A percentile compares a stretch with the other conserved stretches of the same genome.
Conservation (phyloP, 2,888 invertebrate genomes). For the Melitaea athalia region DNA sequence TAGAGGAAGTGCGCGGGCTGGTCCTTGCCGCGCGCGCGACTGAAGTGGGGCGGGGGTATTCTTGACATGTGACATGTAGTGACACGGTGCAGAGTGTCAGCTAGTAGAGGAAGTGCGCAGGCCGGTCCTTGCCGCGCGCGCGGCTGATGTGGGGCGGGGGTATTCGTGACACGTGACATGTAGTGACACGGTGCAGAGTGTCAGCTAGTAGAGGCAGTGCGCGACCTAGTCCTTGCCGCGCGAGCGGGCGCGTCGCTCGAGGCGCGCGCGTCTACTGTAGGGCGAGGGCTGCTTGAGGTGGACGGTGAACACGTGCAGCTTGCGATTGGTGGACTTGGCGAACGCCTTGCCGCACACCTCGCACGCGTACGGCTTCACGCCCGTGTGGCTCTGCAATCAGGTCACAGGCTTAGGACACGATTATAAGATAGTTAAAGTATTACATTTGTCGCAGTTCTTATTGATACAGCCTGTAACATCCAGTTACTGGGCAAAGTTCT, state of each 20-base stretch:
- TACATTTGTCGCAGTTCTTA: too few relatives aligned
- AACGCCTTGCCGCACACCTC: constrained; percentile 68
- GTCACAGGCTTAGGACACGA: background rate
- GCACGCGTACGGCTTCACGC: constrained; percentile 67
- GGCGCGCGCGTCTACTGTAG: constrained; percentile 52
- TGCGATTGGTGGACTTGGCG: constrained; percentile 64
- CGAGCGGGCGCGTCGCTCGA: constrained; percentile 42
- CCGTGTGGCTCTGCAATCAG: constrained; percentile 55
- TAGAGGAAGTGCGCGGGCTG: background rate
- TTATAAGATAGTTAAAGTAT: too few relatives aligned
- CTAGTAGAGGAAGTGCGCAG: background rate
- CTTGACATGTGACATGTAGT: too few relatives aligned
- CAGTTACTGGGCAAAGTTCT: too few relatives aligned
- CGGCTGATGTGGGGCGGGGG: background rate
- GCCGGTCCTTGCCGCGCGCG: background rate
- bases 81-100: too few relatives aligned
- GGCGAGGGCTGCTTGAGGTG: constrained; percentile 60
- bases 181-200: too few relatives aligned
- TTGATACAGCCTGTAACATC: too few relatives aligned
- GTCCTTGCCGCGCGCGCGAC: background rate
- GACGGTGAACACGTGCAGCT: constrained; percentile 62
- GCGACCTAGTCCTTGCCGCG: background rate
- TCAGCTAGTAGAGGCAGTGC: background rate
- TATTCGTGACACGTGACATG: too few relatives aligned
- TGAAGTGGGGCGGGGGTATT: background rate